phyloP scores from a whole-genome alignment of 2,113 vertebrate genomes.

The Podarcis raffonei region DNA sequence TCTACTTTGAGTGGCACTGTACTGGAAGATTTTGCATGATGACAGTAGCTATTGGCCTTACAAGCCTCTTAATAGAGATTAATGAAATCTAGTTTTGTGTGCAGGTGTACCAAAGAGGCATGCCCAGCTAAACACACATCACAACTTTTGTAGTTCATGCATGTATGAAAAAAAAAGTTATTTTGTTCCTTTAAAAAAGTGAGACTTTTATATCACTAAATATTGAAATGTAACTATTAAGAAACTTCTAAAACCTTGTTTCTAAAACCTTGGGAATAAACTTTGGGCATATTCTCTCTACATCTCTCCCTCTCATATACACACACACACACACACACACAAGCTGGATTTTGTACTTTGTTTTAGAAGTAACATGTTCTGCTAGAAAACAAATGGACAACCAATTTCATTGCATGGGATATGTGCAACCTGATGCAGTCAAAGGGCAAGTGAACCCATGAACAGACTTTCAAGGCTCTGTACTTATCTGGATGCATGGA shows the following conservation, averaged over 20 bases:
- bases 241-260: not conserved
- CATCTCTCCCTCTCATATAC: too few relatives aligned
- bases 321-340: not conserved
- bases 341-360: not conserved
- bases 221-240: not conserved
- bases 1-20: not conserved
- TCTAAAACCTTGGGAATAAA: not conserved
- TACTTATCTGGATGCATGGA: not conserved
- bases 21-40: not conserved
- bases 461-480: not conserved
- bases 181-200: not conserved
- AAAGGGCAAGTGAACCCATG: not conserved
- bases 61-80: not conserved
- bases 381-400: not conserved
- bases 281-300: not conserved
- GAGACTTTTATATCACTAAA: not conserved
- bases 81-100: not conserved
- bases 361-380: not conserved
- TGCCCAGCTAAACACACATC: not conserved
- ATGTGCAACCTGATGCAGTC: not conserved
- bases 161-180: not conserved
- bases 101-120: not conserved
- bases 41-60: not conserved
- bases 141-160: too few relatives aligned
- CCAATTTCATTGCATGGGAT: not conserved